These are phyloP conservation scores for Drosophila meridionalis DNA, from an alignment of 2,888 invertebrate species.

Conservation along the genomic window DNA sequence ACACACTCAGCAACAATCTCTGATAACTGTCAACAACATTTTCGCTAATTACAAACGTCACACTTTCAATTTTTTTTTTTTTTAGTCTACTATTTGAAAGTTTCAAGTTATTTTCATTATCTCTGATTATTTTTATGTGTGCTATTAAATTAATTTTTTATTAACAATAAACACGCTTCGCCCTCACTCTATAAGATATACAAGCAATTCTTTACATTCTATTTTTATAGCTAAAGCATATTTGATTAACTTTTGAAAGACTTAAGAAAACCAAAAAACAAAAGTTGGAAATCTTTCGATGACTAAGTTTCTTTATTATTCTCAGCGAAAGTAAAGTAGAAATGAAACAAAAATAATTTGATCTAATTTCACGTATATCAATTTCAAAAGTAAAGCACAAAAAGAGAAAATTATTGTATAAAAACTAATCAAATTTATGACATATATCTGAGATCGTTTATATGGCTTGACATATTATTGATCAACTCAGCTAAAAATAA, in stretches of 20 bases:
- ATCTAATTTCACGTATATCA: neutral
- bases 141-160: slow-evolving; percentile 40
- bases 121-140: slow-evolving; percentile 15
- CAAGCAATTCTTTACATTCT: neutral
- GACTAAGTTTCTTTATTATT: neutral
- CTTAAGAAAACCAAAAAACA: neutral
- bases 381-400: neutral
- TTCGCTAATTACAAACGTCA: slow-evolving; percentile 49
- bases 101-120: slow-evolving; percentile 39
- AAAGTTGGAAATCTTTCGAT: neutral
- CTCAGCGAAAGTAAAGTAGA: neutral
- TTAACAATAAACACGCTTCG: slow-evolving; percentile 23
- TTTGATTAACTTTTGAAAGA: neutral
- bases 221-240: neutral
- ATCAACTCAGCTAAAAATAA: neutral
- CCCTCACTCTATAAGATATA: neutral
- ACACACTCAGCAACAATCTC: neutral
- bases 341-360: neutral
- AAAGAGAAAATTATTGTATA: neutral
- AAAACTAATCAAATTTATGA: neutral
- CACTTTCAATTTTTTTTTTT: slow-evolving; percentile 62
- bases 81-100: slow-evolving; percentile 31
- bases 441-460: neutral
- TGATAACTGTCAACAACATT: slow-evolving; percentile 32
- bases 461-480: neutral